phyloP scores from a whole-genome alignment of 2,113 vertebrate genomes.

The Colaptes auratus region DNA sequence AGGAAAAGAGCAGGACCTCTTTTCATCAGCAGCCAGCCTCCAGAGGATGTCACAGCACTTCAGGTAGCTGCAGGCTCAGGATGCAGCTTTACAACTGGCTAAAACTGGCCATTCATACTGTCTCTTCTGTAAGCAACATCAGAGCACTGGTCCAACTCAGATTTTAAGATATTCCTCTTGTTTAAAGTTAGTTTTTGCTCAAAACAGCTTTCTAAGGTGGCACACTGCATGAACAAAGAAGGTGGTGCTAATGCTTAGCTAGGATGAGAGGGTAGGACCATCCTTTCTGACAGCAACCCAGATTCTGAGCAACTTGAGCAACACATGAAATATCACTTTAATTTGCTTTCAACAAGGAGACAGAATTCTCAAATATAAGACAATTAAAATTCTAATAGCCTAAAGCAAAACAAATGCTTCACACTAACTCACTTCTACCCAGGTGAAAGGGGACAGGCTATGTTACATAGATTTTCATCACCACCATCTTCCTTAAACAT shows the following conservation, averaged over 20 bases:
- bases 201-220: not conserved
- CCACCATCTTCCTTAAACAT: not conserved
- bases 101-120: not conserved
- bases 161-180: not conserved
- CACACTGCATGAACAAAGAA: not conserved
- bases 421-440: not conserved
- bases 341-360: not conserved
- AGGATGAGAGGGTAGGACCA: not conserved
- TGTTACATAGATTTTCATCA: not conserved
- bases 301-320: not conserved
- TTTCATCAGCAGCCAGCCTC: not conserved
- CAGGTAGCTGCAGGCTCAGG: not conserved
- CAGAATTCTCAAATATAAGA: not conserved
- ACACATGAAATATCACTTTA: not conserved
- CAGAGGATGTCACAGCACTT: accelerated
- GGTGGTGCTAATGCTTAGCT: not conserved
- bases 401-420: not conserved
- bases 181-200: not conserved
- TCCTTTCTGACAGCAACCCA: not conserved
- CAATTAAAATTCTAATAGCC: not conserved
- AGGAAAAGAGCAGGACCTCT: not conserved
- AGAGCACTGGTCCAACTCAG: not conserved
- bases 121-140: not conserved
- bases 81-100: not conserved
- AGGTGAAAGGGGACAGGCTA: not conserved